Evolutionary conservation across 1,140 invertebrate genomes (phyloP).

Genomic region (Penaeus vannamei): DNA sequence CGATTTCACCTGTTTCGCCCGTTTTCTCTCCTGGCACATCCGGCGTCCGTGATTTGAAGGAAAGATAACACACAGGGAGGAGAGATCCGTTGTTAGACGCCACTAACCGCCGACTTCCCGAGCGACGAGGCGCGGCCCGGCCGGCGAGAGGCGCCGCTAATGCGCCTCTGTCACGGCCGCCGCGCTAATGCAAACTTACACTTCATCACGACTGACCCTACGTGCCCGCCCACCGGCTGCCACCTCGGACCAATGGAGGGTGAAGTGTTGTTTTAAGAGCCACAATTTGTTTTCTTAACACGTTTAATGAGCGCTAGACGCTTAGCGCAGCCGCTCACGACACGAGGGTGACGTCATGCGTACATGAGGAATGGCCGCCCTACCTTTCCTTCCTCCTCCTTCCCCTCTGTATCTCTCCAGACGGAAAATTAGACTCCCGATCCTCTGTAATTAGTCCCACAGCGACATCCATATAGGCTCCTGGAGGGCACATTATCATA

Average conservation of each 20-base stretch:
- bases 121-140: neutral
- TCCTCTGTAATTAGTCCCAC: too few relatives aligned
- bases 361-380: neutral
- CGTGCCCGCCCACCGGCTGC: constrained; percentile 24
- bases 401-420: neutral
- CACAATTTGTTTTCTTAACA: too few relatives aligned
- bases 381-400: neutral
- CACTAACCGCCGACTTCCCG: neutral
- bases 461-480: too few relatives aligned
- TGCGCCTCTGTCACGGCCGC: constrained; percentile 24
- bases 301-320: too few relatives aligned
- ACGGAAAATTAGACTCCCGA: too few relatives aligned
- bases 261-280: too few relatives aligned
- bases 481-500: too few relatives aligned
- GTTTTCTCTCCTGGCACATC: too few relatives aligned
- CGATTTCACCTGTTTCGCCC: too few relatives aligned
- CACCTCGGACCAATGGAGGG: neutral
- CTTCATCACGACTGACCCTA: constrained; percentile 46
- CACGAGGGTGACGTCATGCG: too few relatives aligned
- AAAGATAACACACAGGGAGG: constrained; percentile 34
- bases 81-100: constrained; percentile 3
- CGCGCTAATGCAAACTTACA: constrained; percentile 52
- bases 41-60: neutral
- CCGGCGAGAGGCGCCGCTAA: constrained; percentile 30
- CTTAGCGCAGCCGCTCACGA: too few relatives aligned